Conservation (phyloP, 1,140 invertebrate genomes). For the Scaptomyza hsui region DNA sequence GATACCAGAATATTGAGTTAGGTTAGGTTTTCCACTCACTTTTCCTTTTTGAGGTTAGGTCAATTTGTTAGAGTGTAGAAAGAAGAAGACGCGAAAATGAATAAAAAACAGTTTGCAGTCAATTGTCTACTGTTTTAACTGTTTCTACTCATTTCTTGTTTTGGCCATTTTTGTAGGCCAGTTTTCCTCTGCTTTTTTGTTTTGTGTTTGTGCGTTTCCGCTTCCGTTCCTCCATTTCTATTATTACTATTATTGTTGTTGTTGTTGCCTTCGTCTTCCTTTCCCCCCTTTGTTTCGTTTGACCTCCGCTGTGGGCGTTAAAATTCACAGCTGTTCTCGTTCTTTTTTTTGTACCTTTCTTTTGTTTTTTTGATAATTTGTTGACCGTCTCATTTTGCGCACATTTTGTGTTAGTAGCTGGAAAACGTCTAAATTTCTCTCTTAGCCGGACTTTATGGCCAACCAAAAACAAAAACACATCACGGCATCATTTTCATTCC, state of each 20-base stretch:
- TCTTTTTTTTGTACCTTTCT: conserved; percentile 17
- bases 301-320: conserved; percentile 31
- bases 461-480: neutral
- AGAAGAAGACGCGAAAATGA: conserved; percentile 30
- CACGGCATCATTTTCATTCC: conserved; percentile 34
- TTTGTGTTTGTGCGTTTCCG: conserved; percentile 1
- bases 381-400: conserved; percentile 75
- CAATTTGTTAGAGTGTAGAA: conserved; percentile 11
- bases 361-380: conserved; percentile 67
- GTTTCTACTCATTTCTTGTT: conserved; percentile 17
- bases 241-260: conserved; percentile 16
- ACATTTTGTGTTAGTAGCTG: conserved; percentile 47
- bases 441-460: conserved; percentile 36
- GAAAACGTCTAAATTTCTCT: conserved; percentile 54
- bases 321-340: conserved; percentile 56
- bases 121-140: conserved; percentile 1
- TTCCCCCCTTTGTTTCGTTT: conserved; percentile 27
- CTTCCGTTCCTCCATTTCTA: conserved; percentile 30
- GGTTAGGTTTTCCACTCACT: neutral
- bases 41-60: neutral
- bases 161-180: conserved; percentile 55
- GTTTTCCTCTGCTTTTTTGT: neutral
- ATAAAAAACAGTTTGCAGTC: conserved; percentile 16
- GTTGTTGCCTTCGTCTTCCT: conserved; percentile 11
- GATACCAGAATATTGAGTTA: neutral